These are phyloP conservation scores for human DNA, from an alignment of 2,113 vertebrate genomes.

Conservation along the genomic window DNA sequence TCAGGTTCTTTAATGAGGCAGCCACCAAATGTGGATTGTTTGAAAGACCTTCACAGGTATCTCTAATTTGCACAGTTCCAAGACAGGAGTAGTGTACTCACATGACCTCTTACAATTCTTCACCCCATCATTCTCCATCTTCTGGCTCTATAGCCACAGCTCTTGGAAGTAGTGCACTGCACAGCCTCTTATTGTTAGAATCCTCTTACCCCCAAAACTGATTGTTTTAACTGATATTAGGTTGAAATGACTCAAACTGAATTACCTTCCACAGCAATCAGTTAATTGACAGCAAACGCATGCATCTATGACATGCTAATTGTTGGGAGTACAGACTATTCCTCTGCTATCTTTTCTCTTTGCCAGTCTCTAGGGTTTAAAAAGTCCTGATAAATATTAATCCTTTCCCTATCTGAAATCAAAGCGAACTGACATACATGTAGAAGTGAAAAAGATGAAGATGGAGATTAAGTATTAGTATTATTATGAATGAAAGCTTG, in stretches of 20 bases:
- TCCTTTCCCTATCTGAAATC: background rate
- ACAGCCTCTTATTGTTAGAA: background rate
- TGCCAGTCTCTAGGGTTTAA: background rate
- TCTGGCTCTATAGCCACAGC: background rate
- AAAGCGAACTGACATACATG: background rate
- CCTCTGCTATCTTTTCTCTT: background rate
- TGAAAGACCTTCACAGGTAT: background rate
- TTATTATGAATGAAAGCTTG: background rate
- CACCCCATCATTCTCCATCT: background rate
- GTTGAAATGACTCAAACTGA: background rate
- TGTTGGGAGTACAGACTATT: background rate
- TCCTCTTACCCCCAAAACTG: background rate
- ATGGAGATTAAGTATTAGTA: background rate
- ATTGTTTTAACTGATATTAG: background rate
- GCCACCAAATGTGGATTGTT: background rate
- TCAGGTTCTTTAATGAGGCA: background rate
- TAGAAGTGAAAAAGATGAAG: background rate
- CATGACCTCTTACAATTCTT: background rate
- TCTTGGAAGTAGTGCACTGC: background rate
- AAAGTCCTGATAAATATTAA: background rate
- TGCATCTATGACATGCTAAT: background rate
- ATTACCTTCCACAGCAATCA: background rate
- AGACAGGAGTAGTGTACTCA: background rate
- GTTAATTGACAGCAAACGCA: background rate
- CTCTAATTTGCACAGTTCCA: background rate